A percentile compares a stretch with the other conserved stretches of the same genome.
Conservation (phyloP, 2,797 vertebrate species). For the Jordanella pulchra region DNA sequence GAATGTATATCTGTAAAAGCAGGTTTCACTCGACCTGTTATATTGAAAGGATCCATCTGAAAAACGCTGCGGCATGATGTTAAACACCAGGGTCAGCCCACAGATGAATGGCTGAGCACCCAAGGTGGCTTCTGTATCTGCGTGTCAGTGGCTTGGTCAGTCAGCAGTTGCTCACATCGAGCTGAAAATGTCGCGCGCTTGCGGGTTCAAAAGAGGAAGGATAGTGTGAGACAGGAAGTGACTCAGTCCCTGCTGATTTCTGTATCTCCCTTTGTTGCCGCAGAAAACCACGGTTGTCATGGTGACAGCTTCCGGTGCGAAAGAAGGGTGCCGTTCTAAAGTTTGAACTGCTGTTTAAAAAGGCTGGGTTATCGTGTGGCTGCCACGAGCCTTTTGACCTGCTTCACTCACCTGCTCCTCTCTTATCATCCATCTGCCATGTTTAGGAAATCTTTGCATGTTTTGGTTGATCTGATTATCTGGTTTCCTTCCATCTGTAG, state of each 20-base stretch:
- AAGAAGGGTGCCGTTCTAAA: constrained; percentile 26
- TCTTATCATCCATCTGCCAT: background rate
- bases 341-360: constrained; percentile 4
- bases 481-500: background rate
- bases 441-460: constrained; percentile 28
- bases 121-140: background rate
- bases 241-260: constrained; percentile 80
- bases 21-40: background rate
- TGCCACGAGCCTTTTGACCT: background rate
- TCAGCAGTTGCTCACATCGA: background rate
- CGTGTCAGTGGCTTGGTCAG: background rate
- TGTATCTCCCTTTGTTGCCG: constrained; percentile 67
- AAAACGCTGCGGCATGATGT: background rate
- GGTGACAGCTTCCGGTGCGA: constrained; percentile 77
- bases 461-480: background rate
- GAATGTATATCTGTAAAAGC: background rate
- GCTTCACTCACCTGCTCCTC: background rate
- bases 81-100: fast-evolving
- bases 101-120: background rate
- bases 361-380: background rate
- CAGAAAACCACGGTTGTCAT: constrained; percentile 74
- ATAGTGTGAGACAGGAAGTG: constrained; percentile 79
- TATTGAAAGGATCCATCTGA: background rate
- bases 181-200: constrained; percentile 8
- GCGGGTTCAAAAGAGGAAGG: constrained; percentile 65